Percentiles rank a stretch among this genome's conserved stretches.
Conservation (phyloP, 2,888 invertebrate genomes). For the Pegoplata infirma region DNA sequence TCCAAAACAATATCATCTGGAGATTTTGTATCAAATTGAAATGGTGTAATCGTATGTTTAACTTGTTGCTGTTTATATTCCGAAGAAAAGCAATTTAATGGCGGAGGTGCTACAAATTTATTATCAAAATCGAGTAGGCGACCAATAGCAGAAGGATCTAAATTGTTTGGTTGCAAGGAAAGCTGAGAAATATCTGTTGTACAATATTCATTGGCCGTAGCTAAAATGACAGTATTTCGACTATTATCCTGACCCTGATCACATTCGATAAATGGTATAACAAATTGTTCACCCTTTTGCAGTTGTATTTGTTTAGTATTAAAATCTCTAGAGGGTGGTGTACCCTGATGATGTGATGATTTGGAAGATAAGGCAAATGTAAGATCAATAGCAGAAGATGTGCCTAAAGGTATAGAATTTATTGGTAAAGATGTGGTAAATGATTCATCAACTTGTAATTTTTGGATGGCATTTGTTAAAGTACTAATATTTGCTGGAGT, state of each 20-base stretch:
- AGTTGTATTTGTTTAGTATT: slow-evolving; percentile 28
- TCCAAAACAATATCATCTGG: slow-evolving; percentile 73
- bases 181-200: slow-evolving; percentile 60
- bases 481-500: slow-evolving; percentile 21
- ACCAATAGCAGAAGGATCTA: slow-evolving; percentile 65
- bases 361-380: slow-evolving; percentile 69
- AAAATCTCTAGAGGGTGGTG: slow-evolving; percentile 61
- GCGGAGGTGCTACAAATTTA: slow-evolving; percentile 39
- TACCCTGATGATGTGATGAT: slow-evolving; percentile 55
- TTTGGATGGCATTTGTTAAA: slow-evolving; percentile 42
- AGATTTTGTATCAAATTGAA: slow-evolving; percentile 72
- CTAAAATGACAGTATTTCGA: slow-evolving; percentile 22
- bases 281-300: slow-evolving; percentile 57
- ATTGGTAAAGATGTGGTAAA: neutral
- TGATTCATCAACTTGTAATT: slow-evolving; percentile 32
- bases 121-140: slow-evolving; percentile 65
- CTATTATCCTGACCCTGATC: slow-evolving; percentile 62
- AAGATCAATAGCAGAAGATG: slow-evolving; percentile 69
- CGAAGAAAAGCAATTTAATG: slow-evolving; percentile 16
- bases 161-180: slow-evolving; percentile 39
- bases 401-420: slow-evolving; percentile 4
- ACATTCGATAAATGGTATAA: slow-evolving; percentile 69
- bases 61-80: slow-evolving; percentile 23
- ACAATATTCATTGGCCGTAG: slow-evolving; percentile 64
- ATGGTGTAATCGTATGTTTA: slow-evolving; percentile 68